phyloP scores from a whole-genome alignment of 2,113 vertebrate genomes.

The Notarius quadriscutis region DNA sequence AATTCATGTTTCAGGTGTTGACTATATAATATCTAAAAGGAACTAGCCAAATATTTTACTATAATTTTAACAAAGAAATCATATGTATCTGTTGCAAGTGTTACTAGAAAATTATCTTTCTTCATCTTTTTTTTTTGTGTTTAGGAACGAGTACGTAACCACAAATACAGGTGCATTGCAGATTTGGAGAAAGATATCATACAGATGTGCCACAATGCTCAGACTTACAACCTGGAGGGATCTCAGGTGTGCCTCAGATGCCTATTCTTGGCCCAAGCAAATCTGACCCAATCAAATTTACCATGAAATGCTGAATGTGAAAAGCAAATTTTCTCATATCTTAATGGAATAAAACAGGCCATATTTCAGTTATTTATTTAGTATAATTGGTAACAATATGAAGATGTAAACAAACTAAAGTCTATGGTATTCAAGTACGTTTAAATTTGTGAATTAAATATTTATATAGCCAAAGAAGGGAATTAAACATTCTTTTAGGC shows the following conservation, averaged over 20 bases:
- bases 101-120: neutral
- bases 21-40: neutral
- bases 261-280: neutral
- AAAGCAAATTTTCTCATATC: neutral
- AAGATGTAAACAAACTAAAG: neutral
- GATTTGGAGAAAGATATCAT: constrained; percentile 95
- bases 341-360: neutral
- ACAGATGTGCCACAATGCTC: constrained; percentile 95
- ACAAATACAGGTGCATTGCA: constrained; percentile 93
- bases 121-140: constrained; percentile 14
- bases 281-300: neutral
- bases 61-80: neutral
- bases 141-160: constrained; percentile 96
- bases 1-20: neutral
- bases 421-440: neutral
- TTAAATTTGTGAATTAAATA: neutral
- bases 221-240: constrained; percentile 97
- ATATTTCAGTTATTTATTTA: neutral
- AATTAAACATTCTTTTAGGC: neutral
- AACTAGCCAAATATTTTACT: neutral
- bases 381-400: neutral
- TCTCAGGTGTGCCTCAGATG: constrained; percentile 82
- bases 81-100: neutral
- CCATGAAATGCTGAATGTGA: neutral
- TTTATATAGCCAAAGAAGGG: neutral